phyloP scores from a whole-genome alignment of 1,140 invertebrate genomes.

The Lasaia peninsularis region DNA sequence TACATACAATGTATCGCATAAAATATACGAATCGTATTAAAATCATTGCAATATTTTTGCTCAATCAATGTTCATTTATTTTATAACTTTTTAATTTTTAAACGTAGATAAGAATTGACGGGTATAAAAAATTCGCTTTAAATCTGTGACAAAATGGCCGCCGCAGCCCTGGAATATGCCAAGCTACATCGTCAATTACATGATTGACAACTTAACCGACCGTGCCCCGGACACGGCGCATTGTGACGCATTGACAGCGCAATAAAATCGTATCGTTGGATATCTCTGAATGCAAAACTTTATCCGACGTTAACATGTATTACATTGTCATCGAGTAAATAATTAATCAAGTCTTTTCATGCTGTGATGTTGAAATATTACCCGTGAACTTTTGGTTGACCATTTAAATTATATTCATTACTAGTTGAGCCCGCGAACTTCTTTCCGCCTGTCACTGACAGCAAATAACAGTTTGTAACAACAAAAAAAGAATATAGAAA shows the following conservation, averaged over 20 bases:
- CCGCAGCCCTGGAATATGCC: background rate
- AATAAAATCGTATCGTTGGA: constrained; percentile 35
- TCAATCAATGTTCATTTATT: no score
- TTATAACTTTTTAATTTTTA: no score
- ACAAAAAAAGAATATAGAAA: no score
- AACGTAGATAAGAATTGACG: no score
- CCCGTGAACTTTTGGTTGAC: no score
- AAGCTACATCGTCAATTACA: constrained; percentile 59
- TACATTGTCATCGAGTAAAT: constrained; percentile 6
- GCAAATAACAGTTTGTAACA: no score
- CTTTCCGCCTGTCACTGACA: no score
- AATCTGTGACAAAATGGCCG: background rate
- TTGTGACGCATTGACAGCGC: constrained; percentile 36
- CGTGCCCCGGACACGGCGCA: constrained; percentile 34
- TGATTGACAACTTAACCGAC: constrained; percentile 63
- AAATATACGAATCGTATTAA: no score
- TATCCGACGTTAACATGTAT: constrained; percentile 27
- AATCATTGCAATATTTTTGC: no score
- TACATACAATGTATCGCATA: no score
- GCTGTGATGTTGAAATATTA: background rate
- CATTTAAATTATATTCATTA: no score
- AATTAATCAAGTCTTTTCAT: constrained; percentile 8
- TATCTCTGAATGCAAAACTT: constrained; percentile 27
- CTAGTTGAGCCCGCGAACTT: no score
- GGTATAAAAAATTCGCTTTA: background rate